Evolutionary conservation across 2,888 invertebrate species (phyloP).

Genomic region (Alloscopus bannaensis): DNA sequence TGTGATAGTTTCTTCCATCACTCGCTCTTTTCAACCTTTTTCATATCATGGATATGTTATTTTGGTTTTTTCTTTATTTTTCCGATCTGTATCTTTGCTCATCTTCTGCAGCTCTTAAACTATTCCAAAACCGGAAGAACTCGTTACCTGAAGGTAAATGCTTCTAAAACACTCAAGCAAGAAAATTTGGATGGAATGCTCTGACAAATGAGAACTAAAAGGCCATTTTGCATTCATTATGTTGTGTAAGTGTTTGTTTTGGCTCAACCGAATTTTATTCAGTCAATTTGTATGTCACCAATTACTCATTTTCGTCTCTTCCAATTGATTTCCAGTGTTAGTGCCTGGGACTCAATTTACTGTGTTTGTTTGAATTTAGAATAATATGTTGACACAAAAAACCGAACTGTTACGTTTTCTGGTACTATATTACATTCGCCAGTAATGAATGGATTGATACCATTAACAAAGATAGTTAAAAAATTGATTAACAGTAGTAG

Average conservation of each 20-base stretch:
- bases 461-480: conserved; percentile 6
- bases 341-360: too few relatives aligned
- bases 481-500: conserved; percentile 1
- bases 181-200: conserved; percentile 73
- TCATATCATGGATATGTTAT: conserved; percentile 60
- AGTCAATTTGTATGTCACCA: not conserved
- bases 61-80: conserved; percentile 72
- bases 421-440: too few relatives aligned
- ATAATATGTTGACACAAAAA: too few relatives aligned
- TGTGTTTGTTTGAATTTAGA: too few relatives aligned
- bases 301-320: conserved; percentile 3
- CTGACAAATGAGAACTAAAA: conserved; percentile 70
- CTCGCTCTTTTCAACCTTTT: not conserved
- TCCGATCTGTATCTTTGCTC: conserved; percentile 73
- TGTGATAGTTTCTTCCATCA: not conserved
- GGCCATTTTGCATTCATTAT: conserved; percentile 73
- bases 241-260: conserved; percentile 73
- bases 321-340: too few relatives aligned
- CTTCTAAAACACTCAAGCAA: conserved; percentile 73
- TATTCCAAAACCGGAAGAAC: conserved; percentile 77
- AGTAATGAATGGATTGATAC: too few relatives aligned
- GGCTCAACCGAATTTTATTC: conserved; percentile 57
- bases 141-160: conserved; percentile 74
- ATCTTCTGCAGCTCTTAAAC: conserved; percentile 78
- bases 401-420: too few relatives aligned